These are phyloP conservation scores for Reinhardtius hippoglossoides DNA, from an alignment of 2,113 vertebrate genomes.

Conservation along the genomic window DNA sequence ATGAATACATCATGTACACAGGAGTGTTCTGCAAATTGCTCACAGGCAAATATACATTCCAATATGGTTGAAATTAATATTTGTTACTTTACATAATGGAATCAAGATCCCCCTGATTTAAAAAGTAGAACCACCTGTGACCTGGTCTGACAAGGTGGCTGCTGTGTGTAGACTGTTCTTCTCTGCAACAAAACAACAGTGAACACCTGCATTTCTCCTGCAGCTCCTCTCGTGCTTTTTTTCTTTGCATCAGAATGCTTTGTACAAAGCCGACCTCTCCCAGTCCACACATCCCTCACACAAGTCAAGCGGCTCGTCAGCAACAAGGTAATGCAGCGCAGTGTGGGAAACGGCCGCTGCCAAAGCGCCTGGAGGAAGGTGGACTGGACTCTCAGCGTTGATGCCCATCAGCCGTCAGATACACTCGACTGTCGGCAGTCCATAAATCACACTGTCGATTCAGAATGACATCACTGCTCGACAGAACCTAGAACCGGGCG, in stretches of 20 bases:
- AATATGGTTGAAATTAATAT: no score
- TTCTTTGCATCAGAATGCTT: background rate
- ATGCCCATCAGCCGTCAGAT: slow-evolving; percentile 46
- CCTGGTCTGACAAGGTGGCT: background rate
- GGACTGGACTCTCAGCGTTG: slow-evolving; percentile 14
- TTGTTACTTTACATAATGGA: no score
- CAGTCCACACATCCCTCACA: background rate
- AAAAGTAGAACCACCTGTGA: no score
- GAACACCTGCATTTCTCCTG: background rate
- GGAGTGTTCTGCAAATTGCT: no score
- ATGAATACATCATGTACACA: no score
- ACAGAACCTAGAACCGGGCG: slow-evolving; percentile 28
- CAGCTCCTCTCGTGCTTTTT: background rate
- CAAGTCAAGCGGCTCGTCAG: background rate
- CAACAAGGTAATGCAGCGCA: slow-evolving; percentile 10
- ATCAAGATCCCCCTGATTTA: no score
- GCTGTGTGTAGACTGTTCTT: background rate
- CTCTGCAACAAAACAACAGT: background rate
- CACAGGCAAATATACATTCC: no score
- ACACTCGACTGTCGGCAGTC: slow-evolving; percentile 13
- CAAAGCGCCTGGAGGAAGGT: slow-evolving; percentile 25
- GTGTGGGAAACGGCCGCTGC: slow-evolving; percentile 33
- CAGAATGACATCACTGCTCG: slow-evolving; percentile 42
- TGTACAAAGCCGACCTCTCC: background rate
- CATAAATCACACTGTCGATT: slow-evolving; percentile 62